A percentile compares a stretch with the other conserved stretches of the same genome.
These are phyloP conservation scores for Teleopsis dalmanni DNA, from an alignment of 1,140 invertebrate genomes.

Conservation along the genomic window DNA sequence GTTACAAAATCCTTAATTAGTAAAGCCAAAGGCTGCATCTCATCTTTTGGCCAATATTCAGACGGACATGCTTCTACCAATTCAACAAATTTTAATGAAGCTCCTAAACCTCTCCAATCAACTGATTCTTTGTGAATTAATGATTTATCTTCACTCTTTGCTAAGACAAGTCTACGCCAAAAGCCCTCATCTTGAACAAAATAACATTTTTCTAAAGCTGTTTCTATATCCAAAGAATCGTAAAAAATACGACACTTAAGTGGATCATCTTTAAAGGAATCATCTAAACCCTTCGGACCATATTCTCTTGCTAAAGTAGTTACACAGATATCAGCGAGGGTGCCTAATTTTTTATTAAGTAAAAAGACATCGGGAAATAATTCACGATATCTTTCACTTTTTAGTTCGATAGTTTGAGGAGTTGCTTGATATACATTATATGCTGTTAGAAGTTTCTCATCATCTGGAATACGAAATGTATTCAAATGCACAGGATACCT, in stretches of 20 bases:
- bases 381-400: slow-evolving; percentile 21
- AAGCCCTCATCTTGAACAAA: slow-evolving; percentile 19
- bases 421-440: slow-evolving; percentile 25
- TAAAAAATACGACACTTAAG: slow-evolving; percentile 21
- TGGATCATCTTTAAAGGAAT: slow-evolving; percentile 16
- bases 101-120: slow-evolving; percentile 25
- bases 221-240: slow-evolving; percentile 24
- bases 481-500: slow-evolving; percentile 17
- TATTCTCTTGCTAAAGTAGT: slow-evolving; percentile 19
- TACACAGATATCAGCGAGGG: slow-evolving; percentile 23
- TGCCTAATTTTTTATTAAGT: slow-evolving; percentile 19
- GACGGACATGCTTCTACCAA: slow-evolving; percentile 28
- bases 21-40: slow-evolving; percentile 22
- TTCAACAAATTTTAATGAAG: slow-evolving; percentile 33
- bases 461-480: slow-evolving; percentile 27
- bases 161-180: slow-evolving; percentile 30
- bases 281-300: slow-evolving; percentile 5
- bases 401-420: slow-evolving; percentile 3
- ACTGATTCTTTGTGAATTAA: slow-evolving; percentile 16
- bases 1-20: slow-evolving; percentile 17
- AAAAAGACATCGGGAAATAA: slow-evolving; percentile 25
- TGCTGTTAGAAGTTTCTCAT: slow-evolving; percentile 11
- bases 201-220: slow-evolving; percentile 27
- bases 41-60: slow-evolving; percentile 20
- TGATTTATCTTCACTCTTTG: slow-evolving; percentile 19